These are phyloP conservation scores for Aplysina aerophoba DNA, from an alignment of 37 sponge, comb jelly and placozoan species.

Conservation along the genomic window DNA sequence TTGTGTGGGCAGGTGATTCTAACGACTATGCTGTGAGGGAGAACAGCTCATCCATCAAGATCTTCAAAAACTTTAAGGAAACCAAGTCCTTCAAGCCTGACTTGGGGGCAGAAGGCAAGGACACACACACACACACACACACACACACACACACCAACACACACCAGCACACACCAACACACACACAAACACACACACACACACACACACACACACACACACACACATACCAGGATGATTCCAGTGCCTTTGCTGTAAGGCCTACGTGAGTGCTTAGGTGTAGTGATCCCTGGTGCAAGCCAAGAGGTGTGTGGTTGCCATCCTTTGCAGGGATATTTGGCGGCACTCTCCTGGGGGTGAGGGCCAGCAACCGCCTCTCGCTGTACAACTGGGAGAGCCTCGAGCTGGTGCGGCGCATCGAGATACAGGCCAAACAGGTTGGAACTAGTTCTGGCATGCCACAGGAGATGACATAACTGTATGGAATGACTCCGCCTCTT, in stretches of 20 bases:
- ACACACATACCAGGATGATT: no score
- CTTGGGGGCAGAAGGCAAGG: constrained; percentile 80
- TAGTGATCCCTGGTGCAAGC: neutral
- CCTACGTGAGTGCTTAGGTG: no score
- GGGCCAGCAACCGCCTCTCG: constrained; percentile 56
- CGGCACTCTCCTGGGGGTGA: constrained; percentile 86
- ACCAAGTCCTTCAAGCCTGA: constrained; percentile 93
- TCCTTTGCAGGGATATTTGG: constrained; percentile 79
- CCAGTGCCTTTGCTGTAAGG: no score
- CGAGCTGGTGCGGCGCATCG: constrained; percentile 82
- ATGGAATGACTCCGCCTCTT: neutral
- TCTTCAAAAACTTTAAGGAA: constrained; percentile 98
- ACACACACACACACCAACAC: no score
- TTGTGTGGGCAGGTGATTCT: constrained; percentile 96
- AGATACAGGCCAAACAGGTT: constrained; percentile 79
- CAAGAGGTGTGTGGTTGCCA: neutral
- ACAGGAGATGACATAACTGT: neutral
- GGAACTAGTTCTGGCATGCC: constrained; percentile 6
- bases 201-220: no score
- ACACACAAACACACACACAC: no score
- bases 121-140: no score
- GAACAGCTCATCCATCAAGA: constrained; percentile 69
- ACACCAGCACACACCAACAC: no score
- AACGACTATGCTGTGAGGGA: constrained; percentile 92
- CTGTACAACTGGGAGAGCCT: constrained; percentile 93